phyloP scores from a whole-genome alignment of 2,888 invertebrate species.

The Vandiemenella viatica region DNA sequence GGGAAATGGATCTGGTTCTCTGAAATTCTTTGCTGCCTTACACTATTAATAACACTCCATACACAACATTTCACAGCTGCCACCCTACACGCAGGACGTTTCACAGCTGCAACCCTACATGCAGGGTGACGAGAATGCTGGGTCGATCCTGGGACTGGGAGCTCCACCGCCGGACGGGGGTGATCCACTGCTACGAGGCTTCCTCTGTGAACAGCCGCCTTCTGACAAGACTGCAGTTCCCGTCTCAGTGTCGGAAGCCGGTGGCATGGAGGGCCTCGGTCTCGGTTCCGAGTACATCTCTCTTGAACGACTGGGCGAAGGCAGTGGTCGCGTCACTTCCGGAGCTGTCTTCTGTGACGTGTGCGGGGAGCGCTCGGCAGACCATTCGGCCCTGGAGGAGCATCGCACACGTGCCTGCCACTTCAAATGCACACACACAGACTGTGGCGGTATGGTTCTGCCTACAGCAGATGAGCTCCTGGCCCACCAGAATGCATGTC shows the following conservation, averaged over 20 bases:
- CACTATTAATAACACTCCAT: no score
- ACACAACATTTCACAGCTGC: no score
- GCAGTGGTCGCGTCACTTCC: conserved; percentile 27
- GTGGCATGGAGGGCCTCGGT: background rate
- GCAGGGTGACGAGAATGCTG: background rate
- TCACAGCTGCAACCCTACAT: background rate
- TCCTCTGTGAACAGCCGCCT: conserved; percentile 5
- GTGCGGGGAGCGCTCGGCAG: conserved; percentile 33
- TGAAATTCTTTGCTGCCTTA: no score
- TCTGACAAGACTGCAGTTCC: background rate
- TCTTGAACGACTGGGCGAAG: conserved; percentile 41
- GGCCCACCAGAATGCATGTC: conserved; percentile 17
- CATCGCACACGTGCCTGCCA: conserved; percentile 34
- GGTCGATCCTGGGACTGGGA: background rate
- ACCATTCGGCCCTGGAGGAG: conserved; percentile 21
- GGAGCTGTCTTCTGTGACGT: conserved; percentile 39
- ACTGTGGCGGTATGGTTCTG: conserved; percentile 26
- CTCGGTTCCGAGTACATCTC: conserved; percentile 41
- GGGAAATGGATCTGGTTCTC: no score
- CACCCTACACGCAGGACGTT: no score
- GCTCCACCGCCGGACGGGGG: background rate
- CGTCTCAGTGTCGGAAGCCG: background rate
- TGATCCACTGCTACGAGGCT: conserved; percentile 11
- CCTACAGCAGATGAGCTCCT: conserved; percentile 16
- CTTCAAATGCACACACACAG: conserved; percentile 32